Base-by-base conservation (phyloP, 2,888 invertebrate species). In the Drosophila acutilabella region DNA sequence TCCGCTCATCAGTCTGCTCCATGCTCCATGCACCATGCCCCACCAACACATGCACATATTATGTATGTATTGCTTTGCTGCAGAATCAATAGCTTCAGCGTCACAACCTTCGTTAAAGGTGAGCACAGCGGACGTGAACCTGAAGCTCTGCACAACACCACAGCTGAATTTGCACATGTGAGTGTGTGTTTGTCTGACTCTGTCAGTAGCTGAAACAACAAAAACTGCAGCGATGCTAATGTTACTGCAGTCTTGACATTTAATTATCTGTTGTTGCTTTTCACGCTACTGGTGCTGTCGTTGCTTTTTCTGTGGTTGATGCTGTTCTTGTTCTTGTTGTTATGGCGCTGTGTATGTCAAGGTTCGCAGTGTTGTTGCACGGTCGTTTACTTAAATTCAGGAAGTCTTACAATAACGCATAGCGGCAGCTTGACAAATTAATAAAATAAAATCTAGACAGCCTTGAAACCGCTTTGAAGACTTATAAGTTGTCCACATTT, bases 181-280 rank as follows among this genome's bases (percentile, higher is more conserved):
- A 47, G 30, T 54, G 60, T 68, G 57, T 44, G 64, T 40, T 48
- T 60, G 62, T 61, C 56, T 67, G 61, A 23, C 62, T 72, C 68
- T 72, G 64, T 64, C 70, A 72, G 45, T 45, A 45, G 23, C 58
- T 30, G 70, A 64, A 51, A 45, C 44, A 56, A 48, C 33, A 62
- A 42, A 38, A 30, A 47, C 16, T 56, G 50, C 60, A 74, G 51
- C 67, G 68, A 47, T 73, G 26, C 26, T 47, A 50, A 51, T 51
- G 57, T 30, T 60, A 44, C 40, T 47, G 48, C 60, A 77, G 64
- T 82, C 80, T 80, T 82, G 80, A 80, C 76, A 78, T 80, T 82
- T 80, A 80, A 78, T 80, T 80, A 78, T 80, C 78, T 71, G 58
- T 64, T 59, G 44, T n/a, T 14, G 52, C n/a, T 44, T 18, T 10